Conservation (phyloP, 2,797 vertebrate genomes). For the Spea hammondii region DNA sequence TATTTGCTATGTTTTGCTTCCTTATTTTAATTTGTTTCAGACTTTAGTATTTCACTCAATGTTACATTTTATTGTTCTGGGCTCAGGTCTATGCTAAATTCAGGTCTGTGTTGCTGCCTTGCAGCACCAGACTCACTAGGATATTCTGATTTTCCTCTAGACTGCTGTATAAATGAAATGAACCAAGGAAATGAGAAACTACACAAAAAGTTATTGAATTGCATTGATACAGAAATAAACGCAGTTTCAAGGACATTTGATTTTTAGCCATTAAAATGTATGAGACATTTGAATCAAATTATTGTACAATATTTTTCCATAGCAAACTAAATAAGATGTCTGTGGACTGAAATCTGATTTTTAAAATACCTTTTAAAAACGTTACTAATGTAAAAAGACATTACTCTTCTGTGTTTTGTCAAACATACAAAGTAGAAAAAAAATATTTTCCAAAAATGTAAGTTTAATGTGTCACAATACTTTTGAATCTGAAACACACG, state of each 20-base stretch:
- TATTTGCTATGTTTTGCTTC: constrained; percentile 69
- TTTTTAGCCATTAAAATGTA: constrained; percentile 61
- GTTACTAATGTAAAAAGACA: constrained; percentile 56
- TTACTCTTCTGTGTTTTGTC: constrained; percentile 58
- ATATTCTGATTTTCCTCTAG: constrained; percentile 64
- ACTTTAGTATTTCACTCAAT: constrained; percentile 69
- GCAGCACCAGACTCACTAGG: constrained; percentile 58
- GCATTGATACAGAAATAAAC: constrained; percentile 56
- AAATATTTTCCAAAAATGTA: constrained; percentile 54
- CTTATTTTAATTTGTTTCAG: constrained; percentile 77
- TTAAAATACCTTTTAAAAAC: constrained; percentile 35
- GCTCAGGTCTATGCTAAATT: constrained; percentile 57
- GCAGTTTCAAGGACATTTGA: constrained; percentile 56
- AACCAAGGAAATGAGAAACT: constrained; percentile 64
- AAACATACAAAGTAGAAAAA: constrained; percentile 54
- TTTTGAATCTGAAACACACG: constrained; percentile 52
- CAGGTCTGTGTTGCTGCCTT: constrained; percentile 68
- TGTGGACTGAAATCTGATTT: constrained; percentile 63
- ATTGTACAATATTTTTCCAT: constrained; percentile 62
- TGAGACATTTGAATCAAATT: constrained; percentile 60
- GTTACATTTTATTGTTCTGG: constrained; percentile 70
- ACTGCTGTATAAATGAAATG: constrained; percentile 62
- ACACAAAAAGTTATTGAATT: constrained; percentile 50
- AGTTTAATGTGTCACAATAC: constrained; percentile 55
- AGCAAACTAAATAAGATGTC: constrained; percentile 58